A percentile compares a stretch with the other conserved stretches of the same genome.
phyloP scores from a whole-genome alignment of 2,888 invertebrate genomes.

The Dexiosoma caninum region DNA sequence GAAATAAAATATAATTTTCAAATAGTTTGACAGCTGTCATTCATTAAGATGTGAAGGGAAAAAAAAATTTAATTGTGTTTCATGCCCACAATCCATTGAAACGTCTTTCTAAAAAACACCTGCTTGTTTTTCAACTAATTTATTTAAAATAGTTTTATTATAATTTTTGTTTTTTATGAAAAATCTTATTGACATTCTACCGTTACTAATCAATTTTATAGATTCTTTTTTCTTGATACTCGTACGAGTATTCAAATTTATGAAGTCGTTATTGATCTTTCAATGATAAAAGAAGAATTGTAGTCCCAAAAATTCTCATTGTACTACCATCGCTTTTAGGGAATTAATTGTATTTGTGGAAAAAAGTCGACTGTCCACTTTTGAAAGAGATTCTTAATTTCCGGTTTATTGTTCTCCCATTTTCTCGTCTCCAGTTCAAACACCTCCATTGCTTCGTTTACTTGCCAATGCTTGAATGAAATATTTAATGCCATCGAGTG shows the following conservation, averaged over 20 bases:
- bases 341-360: no score
- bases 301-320: no score
- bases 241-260: no score
- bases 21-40: constrained; percentile 35
- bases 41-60: constrained; percentile 33
- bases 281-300: neutral
- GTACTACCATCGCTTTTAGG: no score
- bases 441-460: constrained; percentile 23
- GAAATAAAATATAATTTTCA: neutral
- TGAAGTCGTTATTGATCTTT: neutral
- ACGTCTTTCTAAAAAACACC: constrained; percentile 18
- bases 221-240: neutral
- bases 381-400: constrained; percentile 1
- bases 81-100: neutral
- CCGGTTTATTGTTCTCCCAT: constrained; percentile 19
- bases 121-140: neutral
- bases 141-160: neutral
- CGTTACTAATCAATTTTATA: constrained; percentile 53
- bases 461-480: neutral
- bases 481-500: constrained; percentile 10
- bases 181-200: constrained; percentile 36
- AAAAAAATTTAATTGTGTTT: no score
- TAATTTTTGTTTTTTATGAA: no score
- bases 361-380: neutral
- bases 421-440: neutral